Conservation (phyloP, 1,140 invertebrate species). For the Heliconius himera region DNA sequence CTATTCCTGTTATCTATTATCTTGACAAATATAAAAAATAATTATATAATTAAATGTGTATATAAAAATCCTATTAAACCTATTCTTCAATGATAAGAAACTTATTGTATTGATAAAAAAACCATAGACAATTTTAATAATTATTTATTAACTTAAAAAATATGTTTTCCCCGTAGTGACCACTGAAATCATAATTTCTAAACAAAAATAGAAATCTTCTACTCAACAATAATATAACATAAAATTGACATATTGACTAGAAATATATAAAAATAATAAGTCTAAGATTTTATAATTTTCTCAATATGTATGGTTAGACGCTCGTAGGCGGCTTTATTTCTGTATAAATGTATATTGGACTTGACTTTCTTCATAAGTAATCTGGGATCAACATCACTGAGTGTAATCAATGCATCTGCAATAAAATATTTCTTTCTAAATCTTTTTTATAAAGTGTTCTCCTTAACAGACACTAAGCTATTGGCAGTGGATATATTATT, state of each 20-base stretch:
- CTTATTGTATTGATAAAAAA: neutral
- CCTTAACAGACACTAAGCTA: too few species aligned
- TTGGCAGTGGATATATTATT: too few species aligned
- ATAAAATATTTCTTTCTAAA: constrained; percentile 32
- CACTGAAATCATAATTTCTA: neutral
- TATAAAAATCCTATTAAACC: too few species aligned
- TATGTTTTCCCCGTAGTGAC: neutral
- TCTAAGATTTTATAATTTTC: constrained; percentile 52
- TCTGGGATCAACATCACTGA: constrained; percentile 67
- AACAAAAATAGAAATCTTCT: neutral
- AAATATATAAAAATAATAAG: constrained; percentile 1
- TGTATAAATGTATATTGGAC: constrained; percentile 73
- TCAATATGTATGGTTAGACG: constrained; percentile 69
- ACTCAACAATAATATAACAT: neutral
- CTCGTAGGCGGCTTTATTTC: constrained; percentile 74
- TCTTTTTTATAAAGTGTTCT: neutral
- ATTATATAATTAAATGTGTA: too few species aligned
- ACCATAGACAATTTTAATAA: neutral
- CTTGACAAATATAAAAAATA: too few species aligned
- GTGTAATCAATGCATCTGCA: constrained; percentile 68
- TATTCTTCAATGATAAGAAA: neutral
- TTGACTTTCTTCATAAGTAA: constrained; percentile 74
- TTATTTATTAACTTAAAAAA: constrained; percentile 3
- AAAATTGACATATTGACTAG: constrained; percentile 8
- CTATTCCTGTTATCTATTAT: too few species aligned